These are phyloP conservation scores for Polymixis flavicincta DNA, from an alignment of 2,888 invertebrate genomes.

Conservation along the genomic window DNA sequence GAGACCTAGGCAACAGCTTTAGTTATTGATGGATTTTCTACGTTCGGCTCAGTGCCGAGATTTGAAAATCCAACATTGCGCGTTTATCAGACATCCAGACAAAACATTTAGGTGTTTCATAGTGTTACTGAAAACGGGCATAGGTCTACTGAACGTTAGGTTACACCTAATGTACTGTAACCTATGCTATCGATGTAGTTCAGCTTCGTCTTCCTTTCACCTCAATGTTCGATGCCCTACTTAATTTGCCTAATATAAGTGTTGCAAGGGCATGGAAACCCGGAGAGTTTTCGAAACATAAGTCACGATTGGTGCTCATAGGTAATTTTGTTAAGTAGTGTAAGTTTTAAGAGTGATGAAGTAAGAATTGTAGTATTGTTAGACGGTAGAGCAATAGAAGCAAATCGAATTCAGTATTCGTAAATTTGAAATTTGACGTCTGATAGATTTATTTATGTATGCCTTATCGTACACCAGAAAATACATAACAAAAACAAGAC, in stretches of 20 bases:
- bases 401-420: neutral
- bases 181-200: slow-evolving; percentile 10
- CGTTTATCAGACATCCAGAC: neutral
- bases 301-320: slow-evolving; percentile 61
- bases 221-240: slow-evolving; percentile 58
- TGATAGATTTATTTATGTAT: too few relatives aligned
- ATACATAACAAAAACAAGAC: too few relatives aligned
- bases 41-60: neutral
- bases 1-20: neutral
- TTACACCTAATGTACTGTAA: neutral
- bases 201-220: slow-evolving; percentile 78
- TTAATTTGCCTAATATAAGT: slow-evolving; percentile 71
- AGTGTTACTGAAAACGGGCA: neutral
- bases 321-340: slow-evolving; percentile 39
- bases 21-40: neutral
- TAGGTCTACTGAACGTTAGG: neutral
- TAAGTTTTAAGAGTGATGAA: neutral
- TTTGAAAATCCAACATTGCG: neutral
- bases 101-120: neutral
- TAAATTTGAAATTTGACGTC: too few relatives aligned
- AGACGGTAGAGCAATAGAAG: neutral
- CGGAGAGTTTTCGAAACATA: slow-evolving; percentile 64
- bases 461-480: too few relatives aligned
- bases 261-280: slow-evolving; percentile 78
- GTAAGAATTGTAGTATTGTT: too few relatives aligned